A percentile compares a stretch with the other conserved stretches of the same genome.
Conservation (phyloP, 2,797 vertebrate genomes). For the Malacoraja senta region DNA sequence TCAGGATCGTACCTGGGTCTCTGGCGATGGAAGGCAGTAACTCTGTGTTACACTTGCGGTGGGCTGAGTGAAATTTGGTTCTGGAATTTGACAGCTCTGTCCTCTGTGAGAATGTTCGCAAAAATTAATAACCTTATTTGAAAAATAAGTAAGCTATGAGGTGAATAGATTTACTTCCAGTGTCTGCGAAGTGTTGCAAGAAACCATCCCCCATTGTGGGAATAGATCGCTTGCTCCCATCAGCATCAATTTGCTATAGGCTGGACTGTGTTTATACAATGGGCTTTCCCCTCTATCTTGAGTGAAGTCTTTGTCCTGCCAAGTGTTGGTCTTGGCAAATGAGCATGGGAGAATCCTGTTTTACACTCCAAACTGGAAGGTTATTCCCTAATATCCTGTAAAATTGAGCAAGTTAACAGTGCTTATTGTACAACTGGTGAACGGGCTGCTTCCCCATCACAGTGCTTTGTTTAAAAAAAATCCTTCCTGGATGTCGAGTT, state of each 20-base stretch:
- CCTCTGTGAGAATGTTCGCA: not conserved
- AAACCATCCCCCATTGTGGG: not conserved
- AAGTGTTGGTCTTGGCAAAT: slow-evolving; percentile 30
- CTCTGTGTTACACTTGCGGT: too few relatives aligned
- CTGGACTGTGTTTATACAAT: slow-evolving; percentile 19
- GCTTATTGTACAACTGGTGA: not conserved
- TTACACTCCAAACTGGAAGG: not conserved
- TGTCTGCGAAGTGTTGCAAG: not conserved
- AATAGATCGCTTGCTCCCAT: not conserved
- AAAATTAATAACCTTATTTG: not conserved
- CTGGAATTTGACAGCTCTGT: not conserved
- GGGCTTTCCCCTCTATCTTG: slow-evolving; percentile 34
- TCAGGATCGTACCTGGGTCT: too few relatives aligned
- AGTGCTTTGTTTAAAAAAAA: not conserved
- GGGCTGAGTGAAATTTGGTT: not conserved
- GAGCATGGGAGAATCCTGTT: slow-evolving; percentile 25
- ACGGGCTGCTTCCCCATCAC: not conserved
- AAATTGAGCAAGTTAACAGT: not conserved
- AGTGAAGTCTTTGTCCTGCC: slow-evolving; percentile 15
- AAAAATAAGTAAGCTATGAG: not conserved
- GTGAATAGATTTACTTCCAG: too few relatives aligned
- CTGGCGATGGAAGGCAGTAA: too few relatives aligned
- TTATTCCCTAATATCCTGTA: slow-evolving; percentile 37
- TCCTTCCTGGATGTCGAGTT: not conserved
- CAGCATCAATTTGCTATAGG: not conserved